Percentiles rank a stretch among this genome's conserved stretches.
phyloP scores from a whole-genome alignment of 2,797 vertebrate species.

The Capromys pilorides region DNA sequence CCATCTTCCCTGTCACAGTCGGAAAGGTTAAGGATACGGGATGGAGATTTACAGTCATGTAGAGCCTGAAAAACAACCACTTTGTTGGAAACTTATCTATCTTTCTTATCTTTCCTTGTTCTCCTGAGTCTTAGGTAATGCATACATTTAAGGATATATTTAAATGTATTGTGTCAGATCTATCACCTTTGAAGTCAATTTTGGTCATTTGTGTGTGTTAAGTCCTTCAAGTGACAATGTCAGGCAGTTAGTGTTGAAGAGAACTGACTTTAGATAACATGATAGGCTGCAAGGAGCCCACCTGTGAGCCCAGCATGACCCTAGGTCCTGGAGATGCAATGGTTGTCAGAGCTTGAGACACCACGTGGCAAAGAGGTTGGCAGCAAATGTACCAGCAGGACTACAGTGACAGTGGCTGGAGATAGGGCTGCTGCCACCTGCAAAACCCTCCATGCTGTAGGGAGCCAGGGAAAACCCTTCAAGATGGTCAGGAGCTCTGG shows the following conservation, averaged over 20 bases:
- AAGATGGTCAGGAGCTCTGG: too few species aligned
- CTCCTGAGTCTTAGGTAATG: conserved; percentile 35
- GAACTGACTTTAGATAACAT: not conserved
- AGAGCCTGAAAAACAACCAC: conserved; percentile 46
- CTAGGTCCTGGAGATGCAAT: not conserved
- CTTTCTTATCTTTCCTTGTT: not conserved
- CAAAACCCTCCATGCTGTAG: not conserved
- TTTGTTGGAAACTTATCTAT: not conserved
- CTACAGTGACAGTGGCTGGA: not conserved
- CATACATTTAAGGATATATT: conserved; percentile 20
- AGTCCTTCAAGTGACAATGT: not conserved
- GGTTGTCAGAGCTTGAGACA: not conserved
- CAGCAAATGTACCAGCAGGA: not conserved
- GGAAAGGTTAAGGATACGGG: conserved; percentile 53
- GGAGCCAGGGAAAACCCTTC: not conserved
- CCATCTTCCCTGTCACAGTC: conserved; percentile 75
- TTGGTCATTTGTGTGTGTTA: not conserved
- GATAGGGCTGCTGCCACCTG: not conserved
- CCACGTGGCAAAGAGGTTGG: not conserved
- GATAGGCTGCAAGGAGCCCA: not conserved
- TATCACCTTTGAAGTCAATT: not conserved
- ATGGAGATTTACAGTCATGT: conserved; percentile 36
- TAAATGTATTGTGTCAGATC: not conserved
- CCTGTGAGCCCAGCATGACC: not conserved
- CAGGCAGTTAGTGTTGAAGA: not conserved